Evolutionary conservation across 2,797 vertebrate genomes (phyloP), one percentile per base, ranked within the genome.

Genomic region (Scolopax rusticola): DNA sequence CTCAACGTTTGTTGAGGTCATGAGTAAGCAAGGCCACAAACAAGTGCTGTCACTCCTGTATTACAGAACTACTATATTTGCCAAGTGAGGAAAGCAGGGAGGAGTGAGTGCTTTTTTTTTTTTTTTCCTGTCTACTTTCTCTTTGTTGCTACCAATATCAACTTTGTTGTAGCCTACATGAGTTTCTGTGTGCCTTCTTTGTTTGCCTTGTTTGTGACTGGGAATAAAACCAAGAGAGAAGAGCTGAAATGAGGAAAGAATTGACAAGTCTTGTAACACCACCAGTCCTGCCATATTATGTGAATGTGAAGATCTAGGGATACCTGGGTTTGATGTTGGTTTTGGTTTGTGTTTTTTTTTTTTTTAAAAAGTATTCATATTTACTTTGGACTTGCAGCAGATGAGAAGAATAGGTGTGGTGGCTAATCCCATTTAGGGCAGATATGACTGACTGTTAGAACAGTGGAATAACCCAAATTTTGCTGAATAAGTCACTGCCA

Each of bases 51-150:
- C 20, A 64, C 1, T 53, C 11, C n/a, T 25, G 4, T 64, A 5
- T 40, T 25, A 25, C 8, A 48, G 33, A 41, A 73, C 19, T 9
- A 6, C 32, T 57, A 4, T 24, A 11, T 3, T n/a, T 32, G 9
- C 1, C 5, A 45, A 24, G 24, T 84, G 12, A 63, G 7, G 15
- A 64, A 56, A 67, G 25, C 8, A 9, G 15, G 50, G 50, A 51
- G 25, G 50, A 51, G 15, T 51, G 50, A n/a, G 17, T 33, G 3
- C 10, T 36, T 9, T 2, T 3, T 21, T 21, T 24, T 13, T 6
- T 8, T 10, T 47, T 9, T 2, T 3, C 24, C 8, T 5, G 5
- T 14, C 8, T 5, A 3, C 8, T 12, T 15, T 8, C 28, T 48
- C 28, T 81, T 9, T 48, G 5, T 33, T 51, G 9, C 30, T 45